Percentiles rank a stretch among this genome's conserved stretches.
These are phyloP conservation scores for Trialeurodes vaporariorum DNA, from an alignment of 1,140 invertebrate species.

Conservation along the genomic window DNA sequence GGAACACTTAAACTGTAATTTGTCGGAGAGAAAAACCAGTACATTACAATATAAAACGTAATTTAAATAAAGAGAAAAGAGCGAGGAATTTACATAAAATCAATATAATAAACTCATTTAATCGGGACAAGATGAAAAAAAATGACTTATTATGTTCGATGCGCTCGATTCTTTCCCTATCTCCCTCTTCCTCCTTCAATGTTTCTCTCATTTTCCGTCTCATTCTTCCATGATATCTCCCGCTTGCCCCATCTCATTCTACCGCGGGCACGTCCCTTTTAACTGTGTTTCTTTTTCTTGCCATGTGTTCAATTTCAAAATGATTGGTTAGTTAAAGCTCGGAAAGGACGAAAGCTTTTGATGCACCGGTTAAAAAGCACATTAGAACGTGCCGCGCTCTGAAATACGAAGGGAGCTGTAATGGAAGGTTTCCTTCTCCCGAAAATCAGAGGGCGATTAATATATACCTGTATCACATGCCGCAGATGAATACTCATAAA, in stretches of 20 bases:
- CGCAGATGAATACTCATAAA: not conserved
- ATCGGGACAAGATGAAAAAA: not conserved
- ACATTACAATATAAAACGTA: constrained; percentile 1
- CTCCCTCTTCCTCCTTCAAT: no score
- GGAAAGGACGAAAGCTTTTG: not conserved
- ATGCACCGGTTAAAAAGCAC: no score
- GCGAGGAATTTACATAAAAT: constrained; percentile 1
- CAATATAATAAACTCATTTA: constrained; percentile 1
- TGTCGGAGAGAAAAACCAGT: not conserved
- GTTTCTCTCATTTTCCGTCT: not conserved
- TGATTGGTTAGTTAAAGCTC: not conserved
- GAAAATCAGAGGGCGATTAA: not conserved
- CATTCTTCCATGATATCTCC: not conserved
- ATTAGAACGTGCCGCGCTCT: no score
- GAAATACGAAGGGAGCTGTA: not conserved
- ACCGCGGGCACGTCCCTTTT: not conserved
- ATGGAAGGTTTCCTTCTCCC: not conserved
- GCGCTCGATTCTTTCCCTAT: no score
- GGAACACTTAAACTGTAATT: constrained; percentile 1
- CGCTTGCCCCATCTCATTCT: not conserved
- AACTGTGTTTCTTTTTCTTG: not conserved
- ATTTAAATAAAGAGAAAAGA: constrained; percentile 1
- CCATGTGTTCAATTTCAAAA: not conserved
- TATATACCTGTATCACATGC: not conserved
- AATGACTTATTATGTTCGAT: not conserved